Evolutionary conservation across 2,113 vertebrate genomes (phyloP).

Genomic region (Myodes glareolus): DNA sequence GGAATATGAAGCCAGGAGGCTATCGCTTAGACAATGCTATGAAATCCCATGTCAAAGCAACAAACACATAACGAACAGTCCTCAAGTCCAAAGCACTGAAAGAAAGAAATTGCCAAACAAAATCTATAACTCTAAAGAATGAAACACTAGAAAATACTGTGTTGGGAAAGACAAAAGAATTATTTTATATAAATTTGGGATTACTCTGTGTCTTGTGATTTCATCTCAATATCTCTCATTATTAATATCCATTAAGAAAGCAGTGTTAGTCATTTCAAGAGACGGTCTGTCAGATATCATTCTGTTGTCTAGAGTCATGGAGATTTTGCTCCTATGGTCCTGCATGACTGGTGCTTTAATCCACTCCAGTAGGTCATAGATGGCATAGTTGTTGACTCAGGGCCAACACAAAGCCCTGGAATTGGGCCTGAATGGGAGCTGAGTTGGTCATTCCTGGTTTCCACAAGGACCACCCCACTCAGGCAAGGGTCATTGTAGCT

Average conservation of each 20-base stretch:
- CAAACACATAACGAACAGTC: background rate
- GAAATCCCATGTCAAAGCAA: too few species aligned
- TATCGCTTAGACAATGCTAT: too few species aligned
- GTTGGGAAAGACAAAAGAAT: background rate
- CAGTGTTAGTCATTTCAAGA: background rate
- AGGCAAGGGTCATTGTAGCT: background rate
- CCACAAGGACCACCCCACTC: background rate
- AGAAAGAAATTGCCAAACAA: background rate
- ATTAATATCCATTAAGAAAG: background rate
- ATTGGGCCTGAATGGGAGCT: background rate
- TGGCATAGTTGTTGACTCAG: background rate
- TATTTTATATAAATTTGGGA: background rate
- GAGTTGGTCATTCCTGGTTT: background rate
- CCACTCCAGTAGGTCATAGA: background rate
- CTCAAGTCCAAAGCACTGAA: background rate
- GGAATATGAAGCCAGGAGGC: background rate
- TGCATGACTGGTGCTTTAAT: background rate
- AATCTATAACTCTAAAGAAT: background rate
- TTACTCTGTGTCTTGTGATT: background rate
- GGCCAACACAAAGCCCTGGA: background rate
- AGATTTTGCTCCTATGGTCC: background rate
- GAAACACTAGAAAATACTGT: background rate
- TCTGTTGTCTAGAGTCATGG: background rate
- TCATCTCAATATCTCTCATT: background rate
- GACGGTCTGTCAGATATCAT: background rate